Evolutionary conservation across 2,888 invertebrate species (phyloP).

Genomic region (Heliconius erato): DNA sequence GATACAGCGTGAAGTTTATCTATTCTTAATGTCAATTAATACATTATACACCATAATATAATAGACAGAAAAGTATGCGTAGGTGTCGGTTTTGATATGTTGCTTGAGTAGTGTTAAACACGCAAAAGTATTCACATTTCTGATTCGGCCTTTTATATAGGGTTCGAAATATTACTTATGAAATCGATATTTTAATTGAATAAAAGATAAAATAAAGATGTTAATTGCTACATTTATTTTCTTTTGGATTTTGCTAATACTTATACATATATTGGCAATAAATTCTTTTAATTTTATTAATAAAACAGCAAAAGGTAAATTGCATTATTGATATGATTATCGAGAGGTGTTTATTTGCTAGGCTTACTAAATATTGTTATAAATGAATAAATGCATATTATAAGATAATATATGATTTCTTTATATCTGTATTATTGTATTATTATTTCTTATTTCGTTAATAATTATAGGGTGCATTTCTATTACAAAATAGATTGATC

Average conservation of each 20-base stretch:
- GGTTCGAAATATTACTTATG: neutral
- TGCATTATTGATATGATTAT: too few species aligned
- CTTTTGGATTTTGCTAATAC: too few species aligned
- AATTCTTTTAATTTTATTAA: neutral
- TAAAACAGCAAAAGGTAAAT: neutral
- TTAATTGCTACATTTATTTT: too few species aligned
- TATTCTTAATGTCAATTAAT: neutral
- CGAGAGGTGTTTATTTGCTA: too few species aligned
- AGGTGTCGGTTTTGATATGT: slow-evolving; percentile 53
- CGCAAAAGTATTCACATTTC: slow-evolving; percentile 47
- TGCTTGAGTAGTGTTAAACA: slow-evolving; percentile 51
- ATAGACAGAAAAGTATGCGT: slow-evolving; percentile 48
- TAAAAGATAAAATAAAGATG: too few species aligned
- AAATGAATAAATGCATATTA: too few species aligned
- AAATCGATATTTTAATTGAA: neutral
- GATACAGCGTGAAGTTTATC: neutral
- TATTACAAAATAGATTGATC: neutral
- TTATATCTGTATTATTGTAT: too few species aligned
- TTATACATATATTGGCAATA: too few species aligned
- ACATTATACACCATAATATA: neutral
- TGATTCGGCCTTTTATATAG: slow-evolving; percentile 18
- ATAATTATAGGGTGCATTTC: neutral
- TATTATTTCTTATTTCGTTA: too few species aligned
- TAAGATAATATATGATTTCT: too few species aligned
- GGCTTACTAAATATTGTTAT: too few species aligned